A percentile compares a stretch with the other conserved stretches of the same genome.
Conservation (phyloP, 2,113 vertebrate genomes). For the Chaetops frenatus region DNA sequence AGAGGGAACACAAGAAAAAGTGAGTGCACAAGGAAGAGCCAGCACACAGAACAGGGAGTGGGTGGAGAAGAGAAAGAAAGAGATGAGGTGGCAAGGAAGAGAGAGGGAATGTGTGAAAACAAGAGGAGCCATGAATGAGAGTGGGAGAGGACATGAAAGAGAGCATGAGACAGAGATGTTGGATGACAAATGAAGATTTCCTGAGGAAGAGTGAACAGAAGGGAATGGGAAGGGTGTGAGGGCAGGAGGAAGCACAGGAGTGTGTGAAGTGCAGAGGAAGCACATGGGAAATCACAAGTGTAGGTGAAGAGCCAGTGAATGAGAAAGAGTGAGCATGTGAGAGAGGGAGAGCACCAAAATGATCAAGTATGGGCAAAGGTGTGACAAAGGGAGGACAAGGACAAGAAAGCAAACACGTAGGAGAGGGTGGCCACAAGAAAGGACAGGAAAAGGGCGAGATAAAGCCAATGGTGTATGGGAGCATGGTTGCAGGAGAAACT, state of each 20-base stretch:
- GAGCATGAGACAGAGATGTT: not conserved
- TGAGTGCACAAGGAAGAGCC: not conserved
- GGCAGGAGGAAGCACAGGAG: not conserved
- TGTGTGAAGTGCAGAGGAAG: not conserved
- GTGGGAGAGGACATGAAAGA: not conserved
- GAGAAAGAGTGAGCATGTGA: not conserved
- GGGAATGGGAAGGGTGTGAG: not conserved
- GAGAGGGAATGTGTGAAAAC: not conserved
- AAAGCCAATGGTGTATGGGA: not conserved
- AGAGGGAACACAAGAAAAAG: not conserved
- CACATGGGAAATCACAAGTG: not conserved
- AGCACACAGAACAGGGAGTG: fast-evolving
- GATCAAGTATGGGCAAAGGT: not conserved
- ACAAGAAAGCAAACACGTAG: not conserved
- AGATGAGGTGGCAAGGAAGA: not conserved
- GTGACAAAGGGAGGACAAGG: too few relatives aligned
- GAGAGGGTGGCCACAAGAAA: not conserved
- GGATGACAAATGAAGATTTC: not conserved
- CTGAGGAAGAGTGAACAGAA: not conserved
- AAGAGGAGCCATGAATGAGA: not conserved
- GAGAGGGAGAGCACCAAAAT: not conserved
- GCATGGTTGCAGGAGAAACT: not conserved
- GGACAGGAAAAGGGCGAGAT: not conserved
- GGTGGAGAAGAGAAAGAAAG: not conserved
- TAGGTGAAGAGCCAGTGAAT: not conserved